Base-by-base conservation (phyloP, 1,140 invertebrate species). In the Platyscapa corneri region DNA sequence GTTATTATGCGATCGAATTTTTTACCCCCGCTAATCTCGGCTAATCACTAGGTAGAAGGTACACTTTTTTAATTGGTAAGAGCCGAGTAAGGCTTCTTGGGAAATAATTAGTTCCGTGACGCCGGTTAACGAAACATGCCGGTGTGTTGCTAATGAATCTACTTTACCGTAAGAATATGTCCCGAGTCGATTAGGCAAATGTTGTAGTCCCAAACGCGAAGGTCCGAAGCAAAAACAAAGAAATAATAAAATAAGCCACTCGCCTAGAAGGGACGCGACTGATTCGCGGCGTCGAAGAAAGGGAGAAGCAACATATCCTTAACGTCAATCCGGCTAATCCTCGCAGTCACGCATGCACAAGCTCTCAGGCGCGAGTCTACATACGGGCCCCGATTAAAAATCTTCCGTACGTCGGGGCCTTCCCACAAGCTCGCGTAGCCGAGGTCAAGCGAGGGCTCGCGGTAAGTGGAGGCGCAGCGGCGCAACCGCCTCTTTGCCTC, bases 341-440 rank as follows among this genome's bases (percentile, higher is more conserved):
- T 46, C 30, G 37, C 16, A 67, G 80, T 72, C 64, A 53, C 65
- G 80, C 64, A 46, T 46, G 42, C 70, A 34, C 70, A 30, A 49
- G 27, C 30, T 30, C 18, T 53, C 49, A 53, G 49, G 18, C 49
- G 12, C 12, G 49, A 20, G 49, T 2, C 8, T 20, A 53, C 49
- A 20, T 18, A 53, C 12, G 18, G 49, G 18, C 12, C 78, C 18
- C 30, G 49, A 64, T 80, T 39, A 72, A 79, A 79, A 79, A 65
- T 79, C 56, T 34, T 16, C 18, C 49, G 49, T 18, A 20, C 49
- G 18, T 2, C 49, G 49, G 49, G 8, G 6, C 23, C 32, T 70
- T 81, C 42, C 37, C 39, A 49, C 39, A 70, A 49, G 42, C 18
- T n/a, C 39, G 8, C 39, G 20, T 0, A 10, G 37, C 37, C 34